phyloP scores from a whole-genome alignment of 2,888 invertebrate species.

The Acanthosepion pharaonis region DNA sequence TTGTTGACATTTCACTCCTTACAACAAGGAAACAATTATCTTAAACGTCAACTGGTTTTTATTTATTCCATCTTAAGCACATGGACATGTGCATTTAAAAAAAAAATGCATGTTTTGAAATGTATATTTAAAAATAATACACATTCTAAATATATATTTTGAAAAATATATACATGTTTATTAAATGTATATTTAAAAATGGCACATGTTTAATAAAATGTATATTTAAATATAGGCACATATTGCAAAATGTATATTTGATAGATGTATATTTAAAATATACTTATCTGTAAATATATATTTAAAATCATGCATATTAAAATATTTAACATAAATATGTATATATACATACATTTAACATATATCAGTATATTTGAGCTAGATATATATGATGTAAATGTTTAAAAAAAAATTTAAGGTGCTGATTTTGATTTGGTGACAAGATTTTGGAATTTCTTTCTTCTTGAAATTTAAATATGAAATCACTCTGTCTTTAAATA shows the following conservation, averaged over 20 bases:
- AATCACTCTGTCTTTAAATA: background rate
- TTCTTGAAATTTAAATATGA: background rate
- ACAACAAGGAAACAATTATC: too few relatives aligned
- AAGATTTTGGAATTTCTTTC: background rate
- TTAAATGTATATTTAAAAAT: background rate
- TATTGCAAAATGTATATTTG: too few relatives aligned
- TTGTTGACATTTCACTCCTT: too few relatives aligned
- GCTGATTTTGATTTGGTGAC: background rate
- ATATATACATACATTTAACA: background rate
- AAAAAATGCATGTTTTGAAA: background rate
- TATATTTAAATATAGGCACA: background rate
- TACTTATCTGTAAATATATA: slow-evolving; percentile 41
- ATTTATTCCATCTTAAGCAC: too few relatives aligned
- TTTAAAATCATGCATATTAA: background rate
- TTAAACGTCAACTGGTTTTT: too few relatives aligned
- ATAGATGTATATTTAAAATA: background rate
- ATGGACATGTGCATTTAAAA: background rate
- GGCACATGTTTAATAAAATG: background rate
- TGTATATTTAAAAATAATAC: background rate
- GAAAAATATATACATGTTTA: slow-evolving; percentile 39
- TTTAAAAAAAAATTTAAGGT: background rate
- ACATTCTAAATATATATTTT: background rate
- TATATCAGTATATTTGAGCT: background rate
- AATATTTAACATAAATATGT: background rate
- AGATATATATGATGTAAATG: background rate